Conservation (phyloP, 2,797 vertebrate species). For the Stomatorhinus walkeri region DNA sequence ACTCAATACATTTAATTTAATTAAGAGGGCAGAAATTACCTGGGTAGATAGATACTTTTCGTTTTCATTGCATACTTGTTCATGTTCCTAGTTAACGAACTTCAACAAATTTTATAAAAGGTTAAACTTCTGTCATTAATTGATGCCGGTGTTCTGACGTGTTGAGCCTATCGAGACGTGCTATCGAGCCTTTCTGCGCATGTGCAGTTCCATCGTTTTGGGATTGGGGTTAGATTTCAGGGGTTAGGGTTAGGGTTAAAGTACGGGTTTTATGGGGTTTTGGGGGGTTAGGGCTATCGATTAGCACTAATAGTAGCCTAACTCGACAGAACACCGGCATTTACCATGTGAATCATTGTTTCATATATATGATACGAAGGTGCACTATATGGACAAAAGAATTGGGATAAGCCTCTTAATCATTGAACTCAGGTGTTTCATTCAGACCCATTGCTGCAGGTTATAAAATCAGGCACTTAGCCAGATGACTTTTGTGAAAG, state of each 20-base stretch:
- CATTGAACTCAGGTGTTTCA: not conserved
- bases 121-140: not conserved
- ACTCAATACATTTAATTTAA: not conserved
- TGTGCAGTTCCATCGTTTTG: too few relatives aligned
- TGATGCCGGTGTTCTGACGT: not conserved
- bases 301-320: too few relatives aligned
- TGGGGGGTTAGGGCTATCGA: too few relatives aligned
- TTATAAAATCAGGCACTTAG: not conserved
- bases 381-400: not conserved
- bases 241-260: too few relatives aligned
- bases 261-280: too few relatives aligned
- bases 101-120: not conserved
- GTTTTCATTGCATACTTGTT: not conserved
- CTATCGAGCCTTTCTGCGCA: too few relatives aligned
- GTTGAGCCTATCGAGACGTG: too few relatives aligned
- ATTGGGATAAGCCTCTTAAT: not conserved
- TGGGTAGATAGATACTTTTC: not conserved
- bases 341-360: not conserved
- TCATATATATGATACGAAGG: not conserved
- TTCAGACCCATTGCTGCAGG: not conserved
- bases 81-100: not conserved
- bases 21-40: not conserved
- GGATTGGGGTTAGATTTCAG: too few relatives aligned
- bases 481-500: not conserved
- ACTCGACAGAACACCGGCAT: too few relatives aligned